A percentile compares a stretch with the other conserved stretches of the same genome.
Conservation (phyloP, 2,113 vertebrate genomes). For the Stegastes partitus region DNA sequence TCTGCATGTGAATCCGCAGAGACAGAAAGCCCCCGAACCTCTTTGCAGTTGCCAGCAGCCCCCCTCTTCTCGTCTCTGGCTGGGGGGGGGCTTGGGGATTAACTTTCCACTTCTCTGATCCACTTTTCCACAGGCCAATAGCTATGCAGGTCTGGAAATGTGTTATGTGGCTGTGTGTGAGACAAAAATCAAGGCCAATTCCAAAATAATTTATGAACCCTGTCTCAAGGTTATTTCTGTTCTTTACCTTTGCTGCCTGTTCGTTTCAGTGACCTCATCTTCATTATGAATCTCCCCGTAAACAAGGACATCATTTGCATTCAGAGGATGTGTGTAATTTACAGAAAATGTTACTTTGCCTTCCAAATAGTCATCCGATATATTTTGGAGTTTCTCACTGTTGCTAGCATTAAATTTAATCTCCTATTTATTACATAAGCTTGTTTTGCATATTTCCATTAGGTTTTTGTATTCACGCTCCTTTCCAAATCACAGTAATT, state of each 20-base stretch:
- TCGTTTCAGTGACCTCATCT: conserved; percentile 57
- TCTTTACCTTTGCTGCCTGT: conserved; percentile 52
- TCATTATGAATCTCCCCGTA: conserved; percentile 48
- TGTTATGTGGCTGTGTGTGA: conserved; percentile 70
- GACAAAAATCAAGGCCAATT: conserved; percentile 74
- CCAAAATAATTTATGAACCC: conserved; percentile 63
- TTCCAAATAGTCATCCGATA: conserved; percentile 10
- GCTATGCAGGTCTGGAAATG: conserved; percentile 70
- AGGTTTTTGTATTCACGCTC: conserved; percentile 38
- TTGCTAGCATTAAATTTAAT: conserved; percentile 48
- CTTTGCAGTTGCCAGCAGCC: conserved; percentile 47
- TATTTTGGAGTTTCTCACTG: conserved; percentile 28
- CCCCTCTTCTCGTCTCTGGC: conserved; percentile 42
- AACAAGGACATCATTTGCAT: conserved; percentile 55
- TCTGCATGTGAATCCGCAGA: conserved; percentile 44
- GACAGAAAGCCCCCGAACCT: conserved; percentile 55
- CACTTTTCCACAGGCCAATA: conserved; percentile 77
- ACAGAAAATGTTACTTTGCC: conserved; percentile 35
- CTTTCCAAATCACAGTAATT: conserved; percentile 67
- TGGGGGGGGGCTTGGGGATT: conserved; percentile 76
- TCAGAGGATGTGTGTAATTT: conserved; percentile 35
- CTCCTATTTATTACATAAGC: conserved; percentile 60
- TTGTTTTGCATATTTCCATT: conserved; percentile 65
- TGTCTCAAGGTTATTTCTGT: conserved; percentile 66
- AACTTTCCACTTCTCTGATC: conserved; percentile 82